Evolutionary conservation across 2,888 invertebrate genomes (phyloP), one percentile per base, ranked within the genome.

Genomic region (Drosophila suboccidentalis): DNA sequence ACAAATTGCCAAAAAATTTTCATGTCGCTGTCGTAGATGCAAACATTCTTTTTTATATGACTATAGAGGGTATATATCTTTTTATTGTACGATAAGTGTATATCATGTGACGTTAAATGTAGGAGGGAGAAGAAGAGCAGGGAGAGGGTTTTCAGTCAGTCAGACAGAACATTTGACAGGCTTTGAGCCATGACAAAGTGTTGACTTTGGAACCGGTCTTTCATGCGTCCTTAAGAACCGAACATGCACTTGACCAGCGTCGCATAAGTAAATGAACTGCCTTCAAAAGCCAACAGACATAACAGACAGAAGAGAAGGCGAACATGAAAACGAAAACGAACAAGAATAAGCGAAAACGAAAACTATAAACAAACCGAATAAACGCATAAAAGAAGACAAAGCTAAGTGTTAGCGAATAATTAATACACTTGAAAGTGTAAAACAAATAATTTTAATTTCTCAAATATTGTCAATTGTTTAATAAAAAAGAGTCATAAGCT

Each of bases 191-290:
- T 66, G 70, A 72, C 59, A 47, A 59, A 53, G 15, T 15, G 50
- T 34, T 64, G 71, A 53, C 65, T 65, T 36, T 71, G 72, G 57
- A 84, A 89, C 87, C 82, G 85, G 87, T 84, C 65, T 71, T 63
- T 39, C 36, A 58, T 53, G 55, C 50, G 84, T 84, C 89, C 84
- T 84, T 87, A 89, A 71, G 68, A 73, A 78, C 47, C 71, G 69
- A 67, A 74, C 85, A 74, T 87, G 85, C 84, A 84, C 84, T 89
- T 84, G 84, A 81, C 89, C 82, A 79, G 43, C 53, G 43, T n/a
- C 55, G 29, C 44, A 65, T 43, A 72, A 36, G 36, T 71, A 75
- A 83, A 83, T 68, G 87, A 87, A 87, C 82, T 87, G 80, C 87
- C 84, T 84, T 87, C 82, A 71, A 81, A 78, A 54, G 32, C 29